These are phyloP conservation scores for Chrosomus eos DNA, from an alignment of 2,797 vertebrate species.

Conservation along the genomic window DNA sequence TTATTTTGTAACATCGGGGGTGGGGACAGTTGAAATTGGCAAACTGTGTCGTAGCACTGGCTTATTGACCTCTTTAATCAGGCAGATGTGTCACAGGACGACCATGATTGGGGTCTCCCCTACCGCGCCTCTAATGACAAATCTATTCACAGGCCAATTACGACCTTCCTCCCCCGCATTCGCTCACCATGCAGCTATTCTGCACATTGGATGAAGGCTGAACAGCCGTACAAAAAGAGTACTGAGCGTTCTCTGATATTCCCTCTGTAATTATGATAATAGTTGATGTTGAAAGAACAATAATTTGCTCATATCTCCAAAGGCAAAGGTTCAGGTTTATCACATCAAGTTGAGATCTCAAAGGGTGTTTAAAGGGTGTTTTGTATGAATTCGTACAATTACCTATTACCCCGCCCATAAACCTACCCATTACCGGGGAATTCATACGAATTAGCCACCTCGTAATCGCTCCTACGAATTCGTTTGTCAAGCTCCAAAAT, in stretches of 20 bases:
- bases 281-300: background rate
- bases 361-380: background rate
- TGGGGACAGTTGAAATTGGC: slow-evolving; percentile 2
- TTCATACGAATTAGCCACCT: no score
- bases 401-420: no score
- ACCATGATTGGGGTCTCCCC: slow-evolving; percentile 32
- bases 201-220: background rate
- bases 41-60: background rate
- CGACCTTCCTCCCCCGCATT: slow-evolving; percentile 19
- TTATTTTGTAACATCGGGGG: background rate
- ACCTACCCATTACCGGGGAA: no score
- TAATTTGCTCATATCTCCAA: slow-evolving; percentile 16
- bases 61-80: slow-evolving; percentile 51
- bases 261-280: slow-evolving; percentile 15
- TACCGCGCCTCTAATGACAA: slow-evolving; percentile 46
- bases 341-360: background rate
- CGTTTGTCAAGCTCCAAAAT: background rate
- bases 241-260: slow-evolving; percentile 8
- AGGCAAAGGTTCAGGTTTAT: background rate
- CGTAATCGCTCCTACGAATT: no score
- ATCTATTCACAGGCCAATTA: slow-evolving; percentile 54
- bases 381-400: no score
- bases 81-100: slow-evolving; percentile 38
- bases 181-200: slow-evolving; percentile 6
- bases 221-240: slow-evolving; percentile 2